Evolutionary conservation across 2,113 vertebrate genomes (phyloP).

Genomic region (Elaphurus davidianus): DNA sequence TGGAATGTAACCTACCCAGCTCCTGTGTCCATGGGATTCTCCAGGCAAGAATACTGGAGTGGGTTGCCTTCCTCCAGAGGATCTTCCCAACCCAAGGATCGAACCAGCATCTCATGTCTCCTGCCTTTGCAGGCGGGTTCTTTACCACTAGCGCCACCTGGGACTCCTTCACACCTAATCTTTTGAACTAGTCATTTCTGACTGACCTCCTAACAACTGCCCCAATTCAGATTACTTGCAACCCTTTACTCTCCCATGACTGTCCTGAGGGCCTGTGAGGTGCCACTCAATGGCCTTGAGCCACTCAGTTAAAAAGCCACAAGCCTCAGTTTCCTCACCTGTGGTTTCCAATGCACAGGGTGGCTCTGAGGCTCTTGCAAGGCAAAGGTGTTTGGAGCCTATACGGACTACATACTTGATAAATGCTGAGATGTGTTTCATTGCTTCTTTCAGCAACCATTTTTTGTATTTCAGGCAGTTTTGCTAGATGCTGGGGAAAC

Average conservation of each 20-base stretch:
- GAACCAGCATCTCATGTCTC: background rate
- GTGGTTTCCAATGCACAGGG: background rate
- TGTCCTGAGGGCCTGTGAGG: background rate
- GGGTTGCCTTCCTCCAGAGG: background rate
- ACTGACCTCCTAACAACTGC: background rate
- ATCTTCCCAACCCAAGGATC: background rate
- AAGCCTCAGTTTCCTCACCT: background rate
- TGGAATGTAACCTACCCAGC: background rate
- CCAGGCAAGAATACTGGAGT: background rate
- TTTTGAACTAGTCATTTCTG: constrained; percentile 5
- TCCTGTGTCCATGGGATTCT: background rate
- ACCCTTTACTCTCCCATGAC: background rate
- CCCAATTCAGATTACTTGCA: background rate
- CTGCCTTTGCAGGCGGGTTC: background rate
- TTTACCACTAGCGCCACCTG: background rate
- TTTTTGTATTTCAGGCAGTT: background rate
- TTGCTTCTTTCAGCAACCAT: background rate
- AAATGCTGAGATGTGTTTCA: background rate
- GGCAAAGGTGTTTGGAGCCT: background rate
- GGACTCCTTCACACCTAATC: background rate
- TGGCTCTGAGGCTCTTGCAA: background rate
- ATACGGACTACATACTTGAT: background rate
- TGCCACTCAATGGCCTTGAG: background rate
- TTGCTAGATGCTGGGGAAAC: background rate
- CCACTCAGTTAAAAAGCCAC: background rate